These are phyloP conservation scores for Podocnemis expansa DNA, from an alignment of 2,113 vertebrate genomes.

Conservation along the genomic window DNA sequence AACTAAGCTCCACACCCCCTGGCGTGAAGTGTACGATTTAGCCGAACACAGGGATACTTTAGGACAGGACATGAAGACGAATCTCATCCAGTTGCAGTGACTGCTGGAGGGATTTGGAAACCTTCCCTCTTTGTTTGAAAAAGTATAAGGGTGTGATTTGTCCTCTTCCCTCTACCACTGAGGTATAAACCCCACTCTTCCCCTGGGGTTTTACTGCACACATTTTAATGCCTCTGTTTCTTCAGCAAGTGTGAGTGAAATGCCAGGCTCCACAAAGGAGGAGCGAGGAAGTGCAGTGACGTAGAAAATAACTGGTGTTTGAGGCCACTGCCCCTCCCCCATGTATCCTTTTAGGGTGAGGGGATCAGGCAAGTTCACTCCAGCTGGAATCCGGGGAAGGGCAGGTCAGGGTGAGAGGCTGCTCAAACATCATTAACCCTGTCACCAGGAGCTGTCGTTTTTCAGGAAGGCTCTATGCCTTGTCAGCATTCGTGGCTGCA, in stretches of 20 bases:
- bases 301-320: conserved; percentile 46
- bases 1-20: not conserved
- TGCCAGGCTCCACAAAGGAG: not conserved
- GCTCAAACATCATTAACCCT: conserved; percentile 58
- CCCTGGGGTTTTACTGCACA: not conserved
- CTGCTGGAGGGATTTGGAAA: not conserved
- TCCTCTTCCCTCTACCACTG: not conserved
- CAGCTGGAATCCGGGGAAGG: conserved; percentile 21
- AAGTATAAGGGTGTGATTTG: not conserved
- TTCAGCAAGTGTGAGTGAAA: not conserved
- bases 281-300: conserved; percentile 31
- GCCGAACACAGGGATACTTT: not conserved
- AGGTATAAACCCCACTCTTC: not conserved
- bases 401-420: conserved; percentile 55
- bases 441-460: conserved; percentile 33
- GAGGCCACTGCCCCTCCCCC: conserved; percentile 33
- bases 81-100: not conserved
- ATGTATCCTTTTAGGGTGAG: not conserved
- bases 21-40: not conserved
- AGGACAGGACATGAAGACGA: accelerated
- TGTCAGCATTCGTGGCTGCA: not conserved
- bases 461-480: conserved; percentile 28
- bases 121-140: accelerated
- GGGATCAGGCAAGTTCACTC: conserved; percentile 28
- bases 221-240: conserved; percentile 12